Base-by-base conservation (phyloP, 2,113 vertebrate species). In the Nannospalax galili region DNA sequence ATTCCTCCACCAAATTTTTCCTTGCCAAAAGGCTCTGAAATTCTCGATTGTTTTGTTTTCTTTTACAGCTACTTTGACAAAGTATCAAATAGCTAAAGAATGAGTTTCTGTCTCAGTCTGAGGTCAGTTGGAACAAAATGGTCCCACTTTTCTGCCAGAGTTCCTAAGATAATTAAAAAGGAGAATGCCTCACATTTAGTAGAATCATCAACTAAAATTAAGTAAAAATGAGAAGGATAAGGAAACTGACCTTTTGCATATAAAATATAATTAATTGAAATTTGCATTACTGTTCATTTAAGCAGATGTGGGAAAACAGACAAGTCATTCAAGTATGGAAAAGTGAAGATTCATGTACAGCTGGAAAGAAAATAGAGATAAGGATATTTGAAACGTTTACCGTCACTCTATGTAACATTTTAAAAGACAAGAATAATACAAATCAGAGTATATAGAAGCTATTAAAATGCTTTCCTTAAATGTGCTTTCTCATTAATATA, bases 161-260 rank as follows among this genome's bases (percentile, higher is more conserved):
- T 89, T 92, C 40, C 93, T 65, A 84, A 79, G 86, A 90, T 88
- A 95, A 94, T 95, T 92, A 96, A 84, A 95, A 95, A 72, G n/a
- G 94, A 93, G 35, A 93, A 28, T 84, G 84, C n/a, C 15, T 90
- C 48, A 30, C 89, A 78, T 82, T 96, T 91, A 84, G 73, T 88
- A 90, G 75, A 91, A 80, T 91, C 74, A 91, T 91, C 96, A 95
- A 95, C 91, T 70, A n/a, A n/a, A 42, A 95, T 42, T 97, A 90
- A 94, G 58, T 79, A 80, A 95, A 92, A 92, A 22, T 7, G 32
- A 84, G 32, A 67, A 84, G 67, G 78, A 84, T 84, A 88, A 94
- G 24, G 74, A 96, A 90, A 82, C 72, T 91, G 77, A 92, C 80
- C 93, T 89, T 72, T 84, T 60, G 93, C 20, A 79, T 91, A 95